Conservation (phyloP, 2,113 vertebrate genomes). For the Tor tambroides region DNA sequence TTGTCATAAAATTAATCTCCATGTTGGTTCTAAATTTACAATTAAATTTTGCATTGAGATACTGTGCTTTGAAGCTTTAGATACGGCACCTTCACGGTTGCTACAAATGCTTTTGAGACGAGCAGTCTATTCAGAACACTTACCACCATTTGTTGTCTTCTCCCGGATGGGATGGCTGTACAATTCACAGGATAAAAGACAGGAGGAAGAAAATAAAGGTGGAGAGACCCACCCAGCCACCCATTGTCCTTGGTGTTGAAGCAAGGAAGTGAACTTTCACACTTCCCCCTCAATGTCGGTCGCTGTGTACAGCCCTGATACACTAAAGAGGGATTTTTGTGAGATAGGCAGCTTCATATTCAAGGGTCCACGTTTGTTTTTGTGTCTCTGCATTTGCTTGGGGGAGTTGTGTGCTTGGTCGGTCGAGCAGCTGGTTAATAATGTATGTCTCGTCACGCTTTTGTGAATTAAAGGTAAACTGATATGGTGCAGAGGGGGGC, state of each 20-base stretch:
- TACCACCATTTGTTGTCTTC: constrained; percentile 12
- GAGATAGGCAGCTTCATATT: neutral
- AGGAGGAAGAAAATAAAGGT: constrained; percentile 46
- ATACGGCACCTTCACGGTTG: neutral
- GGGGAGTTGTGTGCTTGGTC: constrained; percentile 31
- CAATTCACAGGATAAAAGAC: constrained; percentile 31
- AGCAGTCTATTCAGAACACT: neutral
- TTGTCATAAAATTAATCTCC: neutral
- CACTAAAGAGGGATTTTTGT: neutral
- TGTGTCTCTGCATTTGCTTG: constrained; percentile 5
- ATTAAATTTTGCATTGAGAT: neutral
- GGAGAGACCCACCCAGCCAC: constrained; percentile 51
- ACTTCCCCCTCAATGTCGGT: constrained; percentile 56
- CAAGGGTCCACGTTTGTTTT: constrained; percentile 13
- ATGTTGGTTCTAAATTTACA: neutral
- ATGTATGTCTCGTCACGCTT: constrained; percentile 66
- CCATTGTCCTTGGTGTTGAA: constrained; percentile 58
- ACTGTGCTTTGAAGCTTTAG: neutral
- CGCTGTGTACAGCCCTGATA: too few relatives aligned
- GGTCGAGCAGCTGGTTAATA: constrained; percentile 62
- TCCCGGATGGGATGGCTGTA: constrained; percentile 21
- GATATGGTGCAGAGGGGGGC: constrained; percentile 63
- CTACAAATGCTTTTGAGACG: neutral
- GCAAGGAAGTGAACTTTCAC: constrained; percentile 69
- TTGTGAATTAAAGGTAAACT: constrained; percentile 74